Base-by-base conservation (phyloP, 53 echinoderm and acorn worm genomes). In the Holothuria scabra region DNA sequence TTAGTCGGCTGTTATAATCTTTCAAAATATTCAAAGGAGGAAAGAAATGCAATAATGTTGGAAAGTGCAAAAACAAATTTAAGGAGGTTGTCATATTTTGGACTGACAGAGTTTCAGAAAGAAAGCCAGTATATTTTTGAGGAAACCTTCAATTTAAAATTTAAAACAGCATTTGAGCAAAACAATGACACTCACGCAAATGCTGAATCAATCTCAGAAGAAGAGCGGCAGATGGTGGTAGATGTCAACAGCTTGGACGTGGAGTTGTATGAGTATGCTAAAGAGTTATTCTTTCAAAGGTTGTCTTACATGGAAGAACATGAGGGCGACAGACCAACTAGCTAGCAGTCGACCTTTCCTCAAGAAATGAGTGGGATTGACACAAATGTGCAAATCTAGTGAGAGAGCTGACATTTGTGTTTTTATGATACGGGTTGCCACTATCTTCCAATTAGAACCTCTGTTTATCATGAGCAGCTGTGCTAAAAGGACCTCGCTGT, bases 51-150 rank as follows among this genome's bases (percentile, higher is more conserved):
- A 26, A 87, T 82, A 25, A 84, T 99, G 83, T 84, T 99, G 33
- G 85, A 82, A 25, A 93, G 93, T 61, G 96, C 96, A 7, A 96
- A 96, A 66, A 65, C 58, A 19, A 99, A 99, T 56, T 74, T 99
- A 10, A 30, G 80, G 23, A 70, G 86, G 31, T 83, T 99, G 65
- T 91, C 99, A 0, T 99, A 91, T 61, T 95, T 91, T 14, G 99
- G 99, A 11, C 41, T 99, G 62, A 89, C 93, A 12, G 96, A 96
- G 71, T 93, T 64, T 81, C 96, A 96, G 71, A 85, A 59, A 13
- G 90, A 93, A 30, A 85, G 85, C 25, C 99, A 99, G 89, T 85
- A 81, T 66, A 82, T 99, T 65, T 99, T 99, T 79, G 99, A 99
- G 82, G 60, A 87, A 59, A 99, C 99, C 23, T 99, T 99, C 65